A percentile compares a stretch with the other conserved stretches of the same genome.
These are phyloP conservation scores for Garra rufa DNA, from an alignment of 2,113 vertebrate species.

Conservation along the genomic window DNA sequence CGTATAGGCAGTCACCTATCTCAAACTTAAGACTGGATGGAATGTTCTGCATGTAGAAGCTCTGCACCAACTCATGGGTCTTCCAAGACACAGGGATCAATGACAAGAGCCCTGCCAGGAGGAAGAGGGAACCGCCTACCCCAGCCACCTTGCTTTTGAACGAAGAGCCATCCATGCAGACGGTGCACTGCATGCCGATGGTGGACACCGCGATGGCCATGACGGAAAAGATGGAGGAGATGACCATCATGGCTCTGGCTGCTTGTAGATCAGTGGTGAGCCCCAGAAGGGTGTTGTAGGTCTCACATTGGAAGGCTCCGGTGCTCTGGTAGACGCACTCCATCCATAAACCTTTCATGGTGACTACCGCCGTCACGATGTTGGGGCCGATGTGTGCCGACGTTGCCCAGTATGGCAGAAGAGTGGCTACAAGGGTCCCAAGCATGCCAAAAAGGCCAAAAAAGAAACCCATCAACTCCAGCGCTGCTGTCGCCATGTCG, in stretches of 20 bases:
- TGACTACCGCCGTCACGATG: conserved; percentile 89
- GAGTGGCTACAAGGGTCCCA: conserved; percentile 83
- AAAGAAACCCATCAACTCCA: conserved; percentile 91
- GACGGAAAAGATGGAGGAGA: conserved; percentile 84
- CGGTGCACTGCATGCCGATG: conserved; percentile 92
- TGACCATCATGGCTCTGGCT: conserved; percentile 92
- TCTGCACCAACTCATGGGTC: conserved; percentile 88
- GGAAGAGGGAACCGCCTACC: conserved; percentile 76
- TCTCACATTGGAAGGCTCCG: conserved; percentile 93
- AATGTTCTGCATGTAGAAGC: conserved; percentile 85
- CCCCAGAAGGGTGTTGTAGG: conserved; percentile 93
- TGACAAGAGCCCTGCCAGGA: conserved; percentile 84
- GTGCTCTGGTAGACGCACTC: conserved; percentile 95
- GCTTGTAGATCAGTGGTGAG: conserved; percentile 86
- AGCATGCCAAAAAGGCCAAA: conserved; percentile 86
- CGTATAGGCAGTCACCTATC: conserved; percentile 89
- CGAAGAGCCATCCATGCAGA: conserved; percentile 81
- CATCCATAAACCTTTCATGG: conserved; percentile 96
- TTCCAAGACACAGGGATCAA: conserved; percentile 92
- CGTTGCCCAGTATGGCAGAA: conserved; percentile 89
- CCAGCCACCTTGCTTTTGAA: conserved; percentile 85
- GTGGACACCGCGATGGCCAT: conserved; percentile 78
- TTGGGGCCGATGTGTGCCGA: conserved; percentile 91
- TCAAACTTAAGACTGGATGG: conserved; percentile 89
- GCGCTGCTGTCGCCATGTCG: conserved; percentile 82